Evolutionary conservation across 2,888 invertebrate genomes (phyloP), one percentile per base, ranked within the genome.

Genomic region (Stenotaenia linearis): DNA sequence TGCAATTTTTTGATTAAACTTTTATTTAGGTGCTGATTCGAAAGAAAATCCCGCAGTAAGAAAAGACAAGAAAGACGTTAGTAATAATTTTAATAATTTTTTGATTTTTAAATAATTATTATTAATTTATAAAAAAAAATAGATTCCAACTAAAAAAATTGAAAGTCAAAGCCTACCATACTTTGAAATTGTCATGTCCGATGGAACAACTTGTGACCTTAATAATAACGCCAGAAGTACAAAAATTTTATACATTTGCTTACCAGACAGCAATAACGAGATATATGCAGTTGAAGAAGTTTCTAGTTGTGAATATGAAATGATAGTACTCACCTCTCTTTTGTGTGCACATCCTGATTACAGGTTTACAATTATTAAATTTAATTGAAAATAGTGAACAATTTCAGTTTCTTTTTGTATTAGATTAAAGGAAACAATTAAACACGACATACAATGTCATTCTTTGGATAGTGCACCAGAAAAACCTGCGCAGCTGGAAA

Each of bases 281-380:
- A 91, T 98, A 1, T 95, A 94, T 85, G 94, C 95, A 0, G 90
- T 98, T 81, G 97, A 97, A 85, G 98, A 98, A 86, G 93, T 92
- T 0, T 93, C 95, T 0, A 96, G 95, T 0, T 98, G 98, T 85
- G 94, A 96, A 86, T 98, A 98, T 85, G 97, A 98, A 87, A 92
- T 92, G 1, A 91, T 98, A 15, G 93, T 98, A 15, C 88, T 97
- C 25, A 95, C 97, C 0, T 92, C 94, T 0, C 87, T 92, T 10
- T 88, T 99, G 0, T 99, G 99, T 85, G 88, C 89, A 40, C 97
- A 98, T 88, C 97, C 97, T 0, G 91, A 91, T 81, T 99, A 93
- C 84, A 92, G 92, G 87, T 87, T 32, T 81, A 82, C 84, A 21
- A 18, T n/a, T n/a, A n/a, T n/a, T n/a, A n/a, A n/a, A n/a, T 3